These are phyloP conservation scores for Lethenteron reissneri DNA, from an alignment of 2,113 vertebrate genomes.

Conservation along the genomic window DNA sequence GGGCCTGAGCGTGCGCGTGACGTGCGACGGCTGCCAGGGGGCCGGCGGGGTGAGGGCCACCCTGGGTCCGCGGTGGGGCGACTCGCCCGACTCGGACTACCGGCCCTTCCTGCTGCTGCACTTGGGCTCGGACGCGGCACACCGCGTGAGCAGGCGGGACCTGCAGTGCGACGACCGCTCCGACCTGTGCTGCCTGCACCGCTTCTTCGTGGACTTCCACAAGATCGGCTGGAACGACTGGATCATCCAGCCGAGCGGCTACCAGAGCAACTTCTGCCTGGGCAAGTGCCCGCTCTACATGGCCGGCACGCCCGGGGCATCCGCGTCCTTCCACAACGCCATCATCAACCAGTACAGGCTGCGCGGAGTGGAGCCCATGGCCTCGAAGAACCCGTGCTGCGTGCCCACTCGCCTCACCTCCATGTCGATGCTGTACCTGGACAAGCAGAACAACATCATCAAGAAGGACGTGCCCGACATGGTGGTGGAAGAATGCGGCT, in stretches of 20 bases:
- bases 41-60: too few species aligned
- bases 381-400: constrained; percentile 76
- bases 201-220: constrained; percentile 89
- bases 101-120: too few species aligned
- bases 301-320: constrained; percentile 63
- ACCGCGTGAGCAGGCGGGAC: too few species aligned
- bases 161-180: too few species aligned
- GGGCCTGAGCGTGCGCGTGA: too few species aligned
- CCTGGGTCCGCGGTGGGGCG: too few species aligned
- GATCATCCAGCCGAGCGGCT: constrained; percentile 84
- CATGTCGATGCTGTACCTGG: constrained; percentile 97
- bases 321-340: constrained; percentile 79
- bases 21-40: too few species aligned
- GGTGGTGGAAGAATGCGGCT: constrained; percentile 96
- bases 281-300: constrained; percentile 82
- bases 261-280: constrained; percentile 92
- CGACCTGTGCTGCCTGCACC: constrained; percentile 60
- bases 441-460: constrained; percentile 87
- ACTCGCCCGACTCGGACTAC: too few species aligned
- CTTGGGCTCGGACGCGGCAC: too few species aligned
- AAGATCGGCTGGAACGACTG: constrained; percentile 81
- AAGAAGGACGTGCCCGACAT: constrained; percentile 98
- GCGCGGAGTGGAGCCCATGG: constrained; percentile 69
- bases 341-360: constrained; percentile 95
- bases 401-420: constrained; percentile 84